These are phyloP conservation scores for Athripsodes cinereus DNA, from an alignment of 2,888 invertebrate species.

Conservation along the genomic window DNA sequence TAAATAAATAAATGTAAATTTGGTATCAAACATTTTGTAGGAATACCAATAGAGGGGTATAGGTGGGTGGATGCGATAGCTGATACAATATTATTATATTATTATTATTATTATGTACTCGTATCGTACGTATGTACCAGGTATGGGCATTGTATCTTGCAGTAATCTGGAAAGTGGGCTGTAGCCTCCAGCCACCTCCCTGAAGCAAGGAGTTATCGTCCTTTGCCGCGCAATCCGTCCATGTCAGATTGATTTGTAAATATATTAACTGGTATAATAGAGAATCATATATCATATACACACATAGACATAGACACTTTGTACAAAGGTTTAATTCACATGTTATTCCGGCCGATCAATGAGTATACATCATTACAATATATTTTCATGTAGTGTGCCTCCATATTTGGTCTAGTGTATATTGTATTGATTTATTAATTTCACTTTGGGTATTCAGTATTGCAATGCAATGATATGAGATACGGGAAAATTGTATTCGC, in stretches of 20 bases:
- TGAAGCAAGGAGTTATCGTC: background rate
- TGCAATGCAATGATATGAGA: background rate
- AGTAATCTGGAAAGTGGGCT: background rate
- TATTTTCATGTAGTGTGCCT: background rate
- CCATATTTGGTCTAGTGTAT: background rate
- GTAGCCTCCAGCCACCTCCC: background rate
- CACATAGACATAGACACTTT: background rate
- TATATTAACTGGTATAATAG: background rate
- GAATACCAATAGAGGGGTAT: no score
- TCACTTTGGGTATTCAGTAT: background rate
- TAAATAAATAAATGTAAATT: no score
- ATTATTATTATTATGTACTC: no score
- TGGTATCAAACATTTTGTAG: no score
- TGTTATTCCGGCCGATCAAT: background rate
- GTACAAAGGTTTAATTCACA: background rate
- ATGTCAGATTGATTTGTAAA: conserved; percentile 2
- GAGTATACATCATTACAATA: background rate
- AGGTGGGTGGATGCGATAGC: no score
- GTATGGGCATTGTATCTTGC: no score
- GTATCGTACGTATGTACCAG: no score
- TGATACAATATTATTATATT: no score
- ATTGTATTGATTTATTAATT: conserved; percentile 1
- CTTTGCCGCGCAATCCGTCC: background rate
- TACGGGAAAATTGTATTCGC: conserved; percentile 1
- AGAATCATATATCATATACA: background rate